A percentile compares a stretch with the other conserved stretches of the same genome.
Conservation (phyloP, 2,888 invertebrate species). For the Ellobium chinense region DNA sequence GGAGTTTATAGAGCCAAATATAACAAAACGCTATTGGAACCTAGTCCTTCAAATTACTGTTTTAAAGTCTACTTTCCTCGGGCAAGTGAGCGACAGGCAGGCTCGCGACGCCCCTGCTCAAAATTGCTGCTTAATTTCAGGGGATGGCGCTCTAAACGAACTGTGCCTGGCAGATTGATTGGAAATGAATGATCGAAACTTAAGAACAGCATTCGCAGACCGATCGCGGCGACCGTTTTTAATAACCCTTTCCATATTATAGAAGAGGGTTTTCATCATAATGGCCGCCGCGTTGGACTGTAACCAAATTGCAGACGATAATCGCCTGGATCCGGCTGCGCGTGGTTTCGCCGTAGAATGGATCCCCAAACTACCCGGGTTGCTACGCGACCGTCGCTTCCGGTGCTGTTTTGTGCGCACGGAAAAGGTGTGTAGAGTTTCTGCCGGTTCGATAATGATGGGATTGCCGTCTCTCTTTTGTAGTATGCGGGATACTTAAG, state of each 20-base stretch:
- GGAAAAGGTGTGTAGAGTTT: conserved; percentile 1
- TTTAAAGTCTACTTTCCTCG: too few relatives aligned
- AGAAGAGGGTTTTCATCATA: conserved; percentile 1
- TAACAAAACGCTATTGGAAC: too few relatives aligned
- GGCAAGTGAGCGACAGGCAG: too few relatives aligned
- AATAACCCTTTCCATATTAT: background rate
- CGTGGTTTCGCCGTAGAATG: conserved; percentile 14
- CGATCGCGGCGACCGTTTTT: background rate
- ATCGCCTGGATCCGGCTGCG: conserved; percentile 14
- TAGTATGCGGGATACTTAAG: too few relatives aligned
- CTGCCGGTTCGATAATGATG: conserved; percentile 18
- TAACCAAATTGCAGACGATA: conserved; percentile 31
- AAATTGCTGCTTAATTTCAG: background rate
- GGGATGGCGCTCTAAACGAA: background rate
- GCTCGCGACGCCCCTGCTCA: too few relatives aligned
- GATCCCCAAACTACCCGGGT: conserved; percentile 30
- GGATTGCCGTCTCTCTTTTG: too few relatives aligned
- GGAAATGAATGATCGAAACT: background rate
- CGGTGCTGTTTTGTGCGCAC: conserved; percentile 12
- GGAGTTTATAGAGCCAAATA: too few relatives aligned
- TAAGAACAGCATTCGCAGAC: background rate
- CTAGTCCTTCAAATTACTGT: too few relatives aligned
- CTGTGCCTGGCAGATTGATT: background rate
- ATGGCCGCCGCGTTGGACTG: conserved; percentile 2
- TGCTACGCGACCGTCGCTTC: conserved; percentile 32